Percentiles rank a stretch among this genome's conserved stretches.
These are phyloP conservation scores for Stichodactyla helianthus DNA, from an alignment of 64 coral and sea anemone species.

Conservation along the genomic window DNA sequence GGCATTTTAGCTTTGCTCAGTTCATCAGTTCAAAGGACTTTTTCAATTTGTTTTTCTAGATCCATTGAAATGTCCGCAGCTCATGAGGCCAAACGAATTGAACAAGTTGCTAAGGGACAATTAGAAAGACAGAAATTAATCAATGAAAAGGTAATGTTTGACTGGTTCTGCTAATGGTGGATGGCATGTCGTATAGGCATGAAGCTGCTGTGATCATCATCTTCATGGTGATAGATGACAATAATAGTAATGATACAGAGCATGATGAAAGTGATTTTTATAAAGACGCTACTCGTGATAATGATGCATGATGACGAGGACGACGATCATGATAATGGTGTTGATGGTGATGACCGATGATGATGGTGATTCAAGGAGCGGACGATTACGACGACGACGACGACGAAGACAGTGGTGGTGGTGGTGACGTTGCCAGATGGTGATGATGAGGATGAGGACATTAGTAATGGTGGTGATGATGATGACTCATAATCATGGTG, in stretches of 20 bases:
- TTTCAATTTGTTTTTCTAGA: conserved; percentile 15
- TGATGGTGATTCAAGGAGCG: background rate
- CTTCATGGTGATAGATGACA: no score
- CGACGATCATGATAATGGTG: background rate
- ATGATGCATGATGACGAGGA: background rate
- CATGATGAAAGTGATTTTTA: background rate
- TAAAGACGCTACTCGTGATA: background rate
- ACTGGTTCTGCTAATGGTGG: background rate
- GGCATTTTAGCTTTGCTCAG: no score
- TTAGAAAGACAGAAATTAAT: conserved; percentile 96
- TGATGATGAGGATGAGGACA: background rate
- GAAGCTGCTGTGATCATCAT: background rate
- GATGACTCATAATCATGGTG: background rate
- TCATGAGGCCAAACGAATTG: conserved; percentile 86
- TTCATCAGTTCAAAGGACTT: background rate
- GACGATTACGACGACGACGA: no score
- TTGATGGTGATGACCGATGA: background rate
- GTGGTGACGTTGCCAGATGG: background rate
- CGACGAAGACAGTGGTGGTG: background rate
- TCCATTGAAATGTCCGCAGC: conserved; percentile 82
- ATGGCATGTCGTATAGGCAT: no score
- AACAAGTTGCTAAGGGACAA: conserved; percentile 82
- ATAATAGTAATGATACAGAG: background rate
- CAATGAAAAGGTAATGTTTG: conserved; percentile 70
- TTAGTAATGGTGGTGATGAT: background rate